Percentiles rank a stretch among this genome's conserved stretches.
phyloP scores from a whole-genome alignment of 2,797 vertebrate species.

The Thalassophryne amazonica region DNA sequence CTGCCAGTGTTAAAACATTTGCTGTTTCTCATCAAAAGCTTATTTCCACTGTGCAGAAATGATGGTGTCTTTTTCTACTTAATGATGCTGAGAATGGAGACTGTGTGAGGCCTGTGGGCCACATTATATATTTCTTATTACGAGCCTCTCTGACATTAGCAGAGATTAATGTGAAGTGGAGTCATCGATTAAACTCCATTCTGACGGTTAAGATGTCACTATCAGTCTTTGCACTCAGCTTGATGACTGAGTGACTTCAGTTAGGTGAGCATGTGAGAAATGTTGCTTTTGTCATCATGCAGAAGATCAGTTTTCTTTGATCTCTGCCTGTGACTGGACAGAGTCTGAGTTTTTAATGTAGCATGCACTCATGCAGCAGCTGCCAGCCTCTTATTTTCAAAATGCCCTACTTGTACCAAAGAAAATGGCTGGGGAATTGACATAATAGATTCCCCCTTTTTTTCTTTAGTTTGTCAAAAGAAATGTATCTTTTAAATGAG shows the following conservation, averaged over 20 bases:
- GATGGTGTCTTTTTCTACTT: constrained; percentile 1
- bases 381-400: too few relatives aligned
- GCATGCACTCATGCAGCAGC: too few relatives aligned
- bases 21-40: constrained; percentile 29
- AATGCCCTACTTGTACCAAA: too few relatives aligned
- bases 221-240: constrained; percentile 10
- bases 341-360: too few relatives aligned
- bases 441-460: too few relatives aligned
- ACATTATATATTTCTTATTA: constrained; percentile 43
- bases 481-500: too few relatives aligned
- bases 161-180: constrained; percentile 40
- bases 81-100: constrained; percentile 27
- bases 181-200: constrained; percentile 39
- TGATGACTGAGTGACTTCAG: neutral
- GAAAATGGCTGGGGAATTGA: too few relatives aligned
- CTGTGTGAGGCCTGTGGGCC: constrained; percentile 12
- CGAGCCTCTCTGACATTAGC: constrained; percentile 25
- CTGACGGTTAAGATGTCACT: constrained; percentile 30
- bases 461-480: too few relatives aligned
- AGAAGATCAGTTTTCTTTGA: neutral
- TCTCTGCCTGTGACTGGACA: neutral
- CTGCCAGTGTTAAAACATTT: too few relatives aligned
- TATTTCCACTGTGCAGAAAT: constrained; percentile 14
- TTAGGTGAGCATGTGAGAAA: neutral
- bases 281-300: neutral